phyloP scores from a whole-genome alignment of 2,113 vertebrate genomes.

The Zootoca vivipara region DNA sequence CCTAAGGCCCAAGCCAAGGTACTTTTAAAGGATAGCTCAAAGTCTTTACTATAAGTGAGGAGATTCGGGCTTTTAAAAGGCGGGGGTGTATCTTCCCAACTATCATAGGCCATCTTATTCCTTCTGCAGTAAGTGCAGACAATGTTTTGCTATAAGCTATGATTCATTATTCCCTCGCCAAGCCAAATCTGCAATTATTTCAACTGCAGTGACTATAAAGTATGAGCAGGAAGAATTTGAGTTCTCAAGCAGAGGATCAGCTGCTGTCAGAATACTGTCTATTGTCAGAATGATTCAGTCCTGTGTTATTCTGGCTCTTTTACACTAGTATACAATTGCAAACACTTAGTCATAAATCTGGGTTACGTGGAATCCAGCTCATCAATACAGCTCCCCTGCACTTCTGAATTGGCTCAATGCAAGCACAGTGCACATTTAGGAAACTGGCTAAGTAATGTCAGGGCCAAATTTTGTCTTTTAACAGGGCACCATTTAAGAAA shows the following conservation, averaged over 20 bases:
- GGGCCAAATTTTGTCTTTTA: background rate
- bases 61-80: background rate
- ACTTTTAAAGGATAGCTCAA: conserved; percentile 26
- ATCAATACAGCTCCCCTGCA: conserved; percentile 22
- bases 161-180: conserved; percentile 53
- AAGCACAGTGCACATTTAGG: fast-evolving
- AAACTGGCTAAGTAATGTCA: background rate
- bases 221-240: conserved; percentile 46
- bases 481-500: background rate
- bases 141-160: conserved; percentile 42
- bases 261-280: conserved; percentile 20
- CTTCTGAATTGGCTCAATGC: conserved; percentile 37
- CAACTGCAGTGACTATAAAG: conserved; percentile 34
- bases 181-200: conserved; percentile 51
- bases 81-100: background rate
- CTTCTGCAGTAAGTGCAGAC: conserved; percentile 56
- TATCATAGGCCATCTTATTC: conserved; percentile 45
- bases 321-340: conserved; percentile 16
- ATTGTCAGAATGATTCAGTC: conserved; percentile 50
- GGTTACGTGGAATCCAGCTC: conserved; percentile 11
- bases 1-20: conserved; percentile 51
- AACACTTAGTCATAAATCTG: conserved; percentile 27
- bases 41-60: conserved; percentile 57
- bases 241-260: background rate
- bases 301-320: conserved; percentile 5